These are phyloP conservation scores for Monopis laevigella DNA, from an alignment of 2,888 invertebrate species.

Conservation along the genomic window DNA sequence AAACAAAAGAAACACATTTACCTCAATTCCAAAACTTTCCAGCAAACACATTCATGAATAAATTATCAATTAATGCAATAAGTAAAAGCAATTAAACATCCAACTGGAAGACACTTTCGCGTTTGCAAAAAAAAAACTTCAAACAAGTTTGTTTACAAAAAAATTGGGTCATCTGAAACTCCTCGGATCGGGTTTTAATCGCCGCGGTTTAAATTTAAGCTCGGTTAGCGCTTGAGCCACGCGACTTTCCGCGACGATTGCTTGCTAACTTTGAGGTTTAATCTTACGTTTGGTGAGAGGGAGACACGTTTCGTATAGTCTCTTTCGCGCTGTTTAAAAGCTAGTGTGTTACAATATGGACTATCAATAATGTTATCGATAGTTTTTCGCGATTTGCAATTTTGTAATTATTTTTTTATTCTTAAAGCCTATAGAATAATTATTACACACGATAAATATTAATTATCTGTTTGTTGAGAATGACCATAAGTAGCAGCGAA, in stretches of 20 bases:
- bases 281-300: slow-evolving; percentile 6
- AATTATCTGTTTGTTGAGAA: no score
- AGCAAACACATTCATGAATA: neutral
- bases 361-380: neutral
- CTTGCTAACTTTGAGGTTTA: slow-evolving; percentile 7
- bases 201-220: slow-evolving; percentile 3
- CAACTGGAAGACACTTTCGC: slow-evolving; percentile 6
- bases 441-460: no score
- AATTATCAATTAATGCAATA: slow-evolving; percentile 1
- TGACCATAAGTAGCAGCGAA: no score
- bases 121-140: neutral
- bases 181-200: slow-evolving; percentile 1
- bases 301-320: slow-evolving; percentile 21
- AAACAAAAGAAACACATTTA: no score
- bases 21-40: neutral
- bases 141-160: slow-evolving; percentile 6
- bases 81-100: no score
- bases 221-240: neutral
- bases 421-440: neutral
- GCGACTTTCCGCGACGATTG: slow-evolving; percentile 4
- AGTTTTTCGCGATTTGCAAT: no score
- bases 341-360: neutral
- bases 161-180: slow-evolving; percentile 5
- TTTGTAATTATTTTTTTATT: neutral
- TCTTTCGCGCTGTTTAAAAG: slow-evolving; percentile 30